These are phyloP conservation scores for Hemicentrotus pulcherrimus DNA, from an alignment of 35 echinoderm and acorn worm genomes.

Conservation along the genomic window DNA sequence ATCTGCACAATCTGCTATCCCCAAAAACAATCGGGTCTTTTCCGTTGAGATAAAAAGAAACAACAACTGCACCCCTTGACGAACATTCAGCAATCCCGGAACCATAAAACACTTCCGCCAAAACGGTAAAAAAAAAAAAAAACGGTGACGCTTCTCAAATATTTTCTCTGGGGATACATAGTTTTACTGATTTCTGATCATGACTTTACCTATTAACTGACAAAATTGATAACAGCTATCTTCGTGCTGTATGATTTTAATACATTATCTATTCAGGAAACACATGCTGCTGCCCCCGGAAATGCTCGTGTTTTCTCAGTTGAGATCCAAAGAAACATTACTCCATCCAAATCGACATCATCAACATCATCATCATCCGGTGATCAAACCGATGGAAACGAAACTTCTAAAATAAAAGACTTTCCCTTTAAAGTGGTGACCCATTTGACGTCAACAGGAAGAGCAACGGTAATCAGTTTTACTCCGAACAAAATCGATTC, in stretches of 20 bases:
- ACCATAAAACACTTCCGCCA: neutral
- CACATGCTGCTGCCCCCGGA: neutral
- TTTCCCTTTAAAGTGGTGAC: constrained; percentile 48
- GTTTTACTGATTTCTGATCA: too few species aligned
- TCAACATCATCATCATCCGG: neutral
- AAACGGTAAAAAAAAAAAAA: too few species aligned
- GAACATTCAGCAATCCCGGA: neutral
- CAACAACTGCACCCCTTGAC: neutral
- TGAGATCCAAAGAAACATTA: constrained; percentile 29
- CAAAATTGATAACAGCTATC: too few species aligned
- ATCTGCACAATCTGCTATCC: neutral
- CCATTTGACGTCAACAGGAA: constrained; percentile 21
- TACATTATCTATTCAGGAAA: neutral
- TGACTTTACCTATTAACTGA: too few species aligned
- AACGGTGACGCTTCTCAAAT: too few species aligned
- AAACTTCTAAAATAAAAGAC: neutral
- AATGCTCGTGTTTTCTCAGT: neutral
- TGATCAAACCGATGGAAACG: constrained; percentile 10
- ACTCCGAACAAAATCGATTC: too few species aligned
- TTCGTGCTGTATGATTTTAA: neutral
- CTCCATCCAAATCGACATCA: neutral
- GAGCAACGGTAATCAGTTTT: constrained; percentile 24
- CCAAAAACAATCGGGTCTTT: neutral
- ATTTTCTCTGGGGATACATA: too few species aligned
- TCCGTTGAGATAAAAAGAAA: constrained; percentile 28